A percentile compares a stretch with the other conserved stretches of the same genome.
Evolutionary conservation across 2,888 invertebrate species (phyloP).

Genomic region (Perdita meconis): DNA sequence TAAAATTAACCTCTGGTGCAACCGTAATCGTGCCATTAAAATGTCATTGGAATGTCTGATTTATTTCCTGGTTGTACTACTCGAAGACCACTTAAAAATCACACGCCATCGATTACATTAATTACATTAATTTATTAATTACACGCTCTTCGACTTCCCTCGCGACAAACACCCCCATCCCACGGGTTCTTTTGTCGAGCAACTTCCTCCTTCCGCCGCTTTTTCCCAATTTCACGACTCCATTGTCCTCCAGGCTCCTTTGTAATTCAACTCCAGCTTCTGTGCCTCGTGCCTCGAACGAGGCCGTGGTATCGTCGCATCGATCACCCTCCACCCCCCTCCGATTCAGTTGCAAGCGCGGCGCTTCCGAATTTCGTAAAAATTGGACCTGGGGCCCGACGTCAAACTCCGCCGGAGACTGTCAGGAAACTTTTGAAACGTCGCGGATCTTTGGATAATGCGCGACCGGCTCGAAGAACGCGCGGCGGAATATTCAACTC

Average conservation of each 20-base stretch:
- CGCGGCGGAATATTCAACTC: slow-evolving; percentile 39
- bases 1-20: no score
- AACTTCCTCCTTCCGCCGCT: neutral
- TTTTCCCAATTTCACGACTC: slow-evolving; percentile 14
- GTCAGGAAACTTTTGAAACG: slow-evolving; percentile 51
- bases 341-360: neutral
- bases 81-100: no score
- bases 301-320: slow-evolving; percentile 9
- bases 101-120: no score
- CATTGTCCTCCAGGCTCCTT: slow-evolving; percentile 22
- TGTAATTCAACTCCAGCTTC: slow-evolving; percentile 23
- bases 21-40: no score
- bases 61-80: no score
- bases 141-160: neutral
- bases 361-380: slow-evolving; percentile 14
- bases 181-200: neutral
- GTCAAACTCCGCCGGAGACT: slow-evolving; percentile 40
- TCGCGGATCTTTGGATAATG: slow-evolving; percentile 29
- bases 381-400: neutral
- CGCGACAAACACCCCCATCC: neutral
- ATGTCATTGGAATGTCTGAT: no score
- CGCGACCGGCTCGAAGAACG: slow-evolving; percentile 25
- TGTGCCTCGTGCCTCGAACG: neutral
- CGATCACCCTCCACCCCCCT: slow-evolving; percentile 11
- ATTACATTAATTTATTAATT: no score